These are phyloP conservation scores for Drosophila robusta DNA, from an alignment of 2,888 invertebrate genomes.

Conservation along the genomic window DNA sequence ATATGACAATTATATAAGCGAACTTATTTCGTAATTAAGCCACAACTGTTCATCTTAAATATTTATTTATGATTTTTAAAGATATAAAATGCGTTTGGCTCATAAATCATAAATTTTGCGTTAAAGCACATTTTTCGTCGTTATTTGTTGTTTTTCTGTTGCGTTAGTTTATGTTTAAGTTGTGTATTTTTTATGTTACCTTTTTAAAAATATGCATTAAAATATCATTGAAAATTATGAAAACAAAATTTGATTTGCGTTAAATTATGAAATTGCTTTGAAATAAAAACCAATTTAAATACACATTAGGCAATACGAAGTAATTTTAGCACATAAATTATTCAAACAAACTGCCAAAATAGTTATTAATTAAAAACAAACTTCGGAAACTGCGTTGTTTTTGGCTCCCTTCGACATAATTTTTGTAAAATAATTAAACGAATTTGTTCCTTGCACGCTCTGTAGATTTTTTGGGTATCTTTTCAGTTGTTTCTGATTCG, in stretches of 20 bases:
- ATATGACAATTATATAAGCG: conserved; percentile 15
- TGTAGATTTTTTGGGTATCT: conserved; percentile 37
- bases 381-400: conserved; percentile 14
- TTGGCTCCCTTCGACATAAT: conserved; percentile 43
- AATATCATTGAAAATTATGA: conserved; percentile 7
- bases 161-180: not conserved
- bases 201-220: not conserved
- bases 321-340: conserved; percentile 14
- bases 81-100: conserved; percentile 20
- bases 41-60: conserved; percentile 14
- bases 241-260: conserved; percentile 9
- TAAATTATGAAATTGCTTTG: not conserved
- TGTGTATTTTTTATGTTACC: not conserved
- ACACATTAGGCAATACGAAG: not conserved
- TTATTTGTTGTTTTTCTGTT: not conserved
- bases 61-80: conserved; percentile 20
- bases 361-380: not conserved
- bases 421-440: conserved; percentile 53
- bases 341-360: not conserved
- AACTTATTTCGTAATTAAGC: conserved; percentile 18
- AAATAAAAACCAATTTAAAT: not conserved
- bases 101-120: conserved; percentile 37
- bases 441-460: conserved; percentile 51
- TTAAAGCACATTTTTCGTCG: conserved; percentile 14
- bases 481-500: conserved; percentile 28